phyloP scores from a whole-genome alignment of 2,888 invertebrate genomes.

The Petrolisthes cinctipes region DNA sequence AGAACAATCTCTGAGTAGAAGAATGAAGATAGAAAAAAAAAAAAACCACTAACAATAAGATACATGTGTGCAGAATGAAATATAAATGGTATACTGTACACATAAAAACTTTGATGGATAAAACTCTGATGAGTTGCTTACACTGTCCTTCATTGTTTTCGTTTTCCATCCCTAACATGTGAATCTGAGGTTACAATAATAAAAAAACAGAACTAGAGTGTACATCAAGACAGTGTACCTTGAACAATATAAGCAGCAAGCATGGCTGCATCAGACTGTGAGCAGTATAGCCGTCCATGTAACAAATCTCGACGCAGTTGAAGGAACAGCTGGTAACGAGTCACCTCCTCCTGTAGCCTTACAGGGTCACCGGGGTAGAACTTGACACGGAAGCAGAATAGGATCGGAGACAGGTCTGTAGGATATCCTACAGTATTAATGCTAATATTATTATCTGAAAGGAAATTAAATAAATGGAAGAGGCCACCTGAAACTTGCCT shows the following conservation, averaged over 20 bases:
- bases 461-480: neutral
- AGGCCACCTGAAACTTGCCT: neutral
- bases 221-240: slow-evolving; percentile 75
- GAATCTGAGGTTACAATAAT: no score
- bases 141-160: no score
- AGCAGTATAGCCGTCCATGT: slow-evolving; percentile 94
- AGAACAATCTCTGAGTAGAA: neutral
- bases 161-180: no score
- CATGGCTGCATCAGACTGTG: slow-evolving; percentile 87
- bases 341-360: slow-evolving; percentile 91
- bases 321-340: slow-evolving; percentile 92
- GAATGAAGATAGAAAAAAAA: neutral
- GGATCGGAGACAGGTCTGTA: slow-evolving; percentile 88
- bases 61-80: no score
- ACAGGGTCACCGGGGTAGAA: slow-evolving; percentile 97
- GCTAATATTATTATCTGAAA: neutral
- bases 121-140: no score
- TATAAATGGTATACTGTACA: neutral
- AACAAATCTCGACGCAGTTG: slow-evolving; percentile 94
- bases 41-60: neutral
- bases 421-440: slow-evolving; percentile 61
- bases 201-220: neutral
- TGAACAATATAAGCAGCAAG: slow-evolving; percentile 93
- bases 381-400: slow-evolving; percentile 96
- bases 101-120: neutral